Evolutionary conservation across 2,797 vertebrate species (phyloP), one percentile per base, ranked within the genome.

Genomic region (Darevskia mixta): DNA sequence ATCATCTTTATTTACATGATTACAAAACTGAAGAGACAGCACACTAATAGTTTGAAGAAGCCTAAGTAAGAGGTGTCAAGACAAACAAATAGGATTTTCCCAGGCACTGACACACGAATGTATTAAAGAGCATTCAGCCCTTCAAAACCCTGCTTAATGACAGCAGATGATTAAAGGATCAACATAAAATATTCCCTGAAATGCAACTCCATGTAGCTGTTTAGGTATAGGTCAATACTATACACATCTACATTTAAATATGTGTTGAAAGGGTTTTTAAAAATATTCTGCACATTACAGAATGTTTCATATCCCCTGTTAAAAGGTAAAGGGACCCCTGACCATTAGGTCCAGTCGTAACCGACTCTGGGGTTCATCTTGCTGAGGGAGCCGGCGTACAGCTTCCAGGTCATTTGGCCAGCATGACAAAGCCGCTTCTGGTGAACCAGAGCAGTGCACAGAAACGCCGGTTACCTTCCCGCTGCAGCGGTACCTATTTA

Each of bases 61-160:
- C 58, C 32, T 49, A 86, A 38, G 4, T 77, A 43, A 71, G 18
- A 41, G 15, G 45, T 71, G 11, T 25, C 11, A 72, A 58, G 38
- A 58, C n/a, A 84, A 69, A 77, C 27, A 85, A 78, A 89, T 4
- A 67, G 69, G 8, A 58, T 38, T 82, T 76, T 85, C 67, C 76
- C 89, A 79, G 1, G 35, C 43, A 67, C 0, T 69, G 49, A 25
- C 86, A 92, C 81, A 89, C 49, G 18, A 61, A 64, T 64, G 89
- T 91, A 93, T 75, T 76, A 61, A 81, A 15, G 86, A 55, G 85
- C 85, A 71, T 76, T 27, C 5, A 66, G 45, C 77, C 35, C 79
- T 91, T 94, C 86, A 83, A 89, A 92, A 88, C 58, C 87, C 0
- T 87, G 35, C 91, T 95, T 95, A 95, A 93, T 90, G 85, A 76